Evolutionary conservation across 2,113 vertebrate species (phyloP), one percentile per base, ranked within the genome.

Genomic region (Anguilla rostrata): DNA sequence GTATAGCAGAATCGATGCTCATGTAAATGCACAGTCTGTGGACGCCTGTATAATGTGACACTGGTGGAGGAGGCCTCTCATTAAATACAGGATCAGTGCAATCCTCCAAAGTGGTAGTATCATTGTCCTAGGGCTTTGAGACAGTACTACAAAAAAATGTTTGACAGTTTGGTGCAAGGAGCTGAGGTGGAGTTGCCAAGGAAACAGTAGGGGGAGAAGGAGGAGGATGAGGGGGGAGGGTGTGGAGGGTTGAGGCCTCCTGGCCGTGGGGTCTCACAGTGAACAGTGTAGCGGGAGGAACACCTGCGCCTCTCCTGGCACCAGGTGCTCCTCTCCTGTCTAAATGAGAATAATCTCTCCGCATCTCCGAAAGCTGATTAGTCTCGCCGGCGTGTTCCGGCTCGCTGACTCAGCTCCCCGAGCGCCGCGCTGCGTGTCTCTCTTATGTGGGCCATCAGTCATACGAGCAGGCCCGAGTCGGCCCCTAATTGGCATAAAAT

Each of bases 401-500:
- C 26, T 5, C 87, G 71, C 86, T 82, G 82, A 88, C 82, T 88
- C 79, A 83, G 46, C 53, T 91, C 82, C 87, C 87, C 87, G 79
- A 86, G 90, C 89, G 88, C 89, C 78, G 83, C 89, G 53, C 34
- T 89, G 63, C 56, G 0, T 84, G 22, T 81, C 43, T 34, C 26
- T 82, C 84, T 86, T n/a, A 93, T 88, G 78, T 84, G 91, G 92
- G 91, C 89, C 91, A 91, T 87, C 60, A 3, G 91, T 90, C 88
- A 88, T 89, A 40, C 82, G 81, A 90, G 87, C 85, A 87, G 83
- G 87, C 87, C 29, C 78, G 46, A 84, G 83, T 87, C 87, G 85
- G 92, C 83, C 75, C 29, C 89, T 93, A 93, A 93, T 88, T 91
- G 90, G 91, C 87, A 90, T 83, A 90, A 81, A 86, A 88, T 88